Evolutionary conservation across 2,888 invertebrate species (phyloP).

Genomic region (Antheraea assamensis): DNA sequence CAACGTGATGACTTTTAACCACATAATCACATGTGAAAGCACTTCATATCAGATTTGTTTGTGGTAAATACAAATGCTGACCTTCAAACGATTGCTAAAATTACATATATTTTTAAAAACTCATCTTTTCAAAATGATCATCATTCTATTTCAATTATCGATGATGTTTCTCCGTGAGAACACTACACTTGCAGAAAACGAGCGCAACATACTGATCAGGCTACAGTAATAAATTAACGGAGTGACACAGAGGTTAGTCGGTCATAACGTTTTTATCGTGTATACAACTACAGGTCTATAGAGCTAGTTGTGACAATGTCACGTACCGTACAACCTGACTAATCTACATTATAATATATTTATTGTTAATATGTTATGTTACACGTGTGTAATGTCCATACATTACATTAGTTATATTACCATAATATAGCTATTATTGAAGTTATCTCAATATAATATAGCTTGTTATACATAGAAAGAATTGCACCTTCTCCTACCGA

Average conservation of each 20-base stretch:
- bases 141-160: not conserved
- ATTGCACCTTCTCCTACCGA: too few relatives aligned
- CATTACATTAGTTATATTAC: too few relatives aligned
- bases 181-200: not conserved
- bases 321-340: not conserved
- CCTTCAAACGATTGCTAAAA: not conserved
- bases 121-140: not conserved
- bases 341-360: not conserved
- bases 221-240: not conserved
- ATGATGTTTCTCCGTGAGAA: not conserved
- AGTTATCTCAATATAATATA: not conserved
- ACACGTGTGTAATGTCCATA: not conserved
- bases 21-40: not conserved
- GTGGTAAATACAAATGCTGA: not conserved
- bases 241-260: constrained; percentile 11
- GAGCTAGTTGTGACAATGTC: not conserved
- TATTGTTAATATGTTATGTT: not conserved
- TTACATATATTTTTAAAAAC: not conserved
- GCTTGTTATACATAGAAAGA: too few relatives aligned
- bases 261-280: constrained; percentile 23
- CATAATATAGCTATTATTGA: not conserved
- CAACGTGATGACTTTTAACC: not conserved
- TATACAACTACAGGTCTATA: not conserved
- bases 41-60: not conserved
- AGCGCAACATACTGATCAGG: not conserved